Evolutionary conservation across 2,113 vertebrate species (phyloP).

Genomic region (Catagonus wagneri): DNA sequence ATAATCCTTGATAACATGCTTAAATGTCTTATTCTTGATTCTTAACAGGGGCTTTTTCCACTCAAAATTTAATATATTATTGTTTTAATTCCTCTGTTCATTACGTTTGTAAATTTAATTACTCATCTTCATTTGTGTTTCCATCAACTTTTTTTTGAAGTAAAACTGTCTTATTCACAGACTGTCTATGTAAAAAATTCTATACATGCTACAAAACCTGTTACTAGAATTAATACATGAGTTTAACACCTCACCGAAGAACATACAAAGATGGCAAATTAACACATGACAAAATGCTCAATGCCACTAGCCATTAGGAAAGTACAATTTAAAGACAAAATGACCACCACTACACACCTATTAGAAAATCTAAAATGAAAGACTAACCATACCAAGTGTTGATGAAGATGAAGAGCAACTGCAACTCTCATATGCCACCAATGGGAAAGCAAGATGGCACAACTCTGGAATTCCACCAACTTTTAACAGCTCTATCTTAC

Average conservation of each 20-base stretch:
- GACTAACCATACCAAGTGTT: not conserved
- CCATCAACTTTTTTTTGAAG: not conserved
- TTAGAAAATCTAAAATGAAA: not conserved
- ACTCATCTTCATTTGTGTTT: conserved; percentile 39
- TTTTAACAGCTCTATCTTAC: not conserved
- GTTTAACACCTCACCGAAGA: not conserved
- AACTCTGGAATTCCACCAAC: not conserved
- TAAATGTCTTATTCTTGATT: not conserved
- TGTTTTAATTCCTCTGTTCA: not conserved
- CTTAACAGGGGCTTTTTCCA: not conserved
- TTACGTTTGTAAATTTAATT: not conserved
- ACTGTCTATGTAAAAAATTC: not conserved
- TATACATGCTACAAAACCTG: not conserved
- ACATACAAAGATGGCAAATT: not conserved
- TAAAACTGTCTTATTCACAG: conserved; percentile 34
- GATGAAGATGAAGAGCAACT: not conserved
- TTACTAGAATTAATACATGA: not conserved
- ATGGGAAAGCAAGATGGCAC: not conserved
- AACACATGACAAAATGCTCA: not conserved
- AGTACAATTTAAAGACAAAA: not conserved
- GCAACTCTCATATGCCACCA: not conserved
- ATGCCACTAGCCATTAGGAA: not conserved
- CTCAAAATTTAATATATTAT: not conserved
- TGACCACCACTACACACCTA: not conserved
- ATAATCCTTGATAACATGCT: not conserved